Evolutionary conservation across 2,113 vertebrate genomes (phyloP).

Genomic region (Pionites leucogaster): DNA sequence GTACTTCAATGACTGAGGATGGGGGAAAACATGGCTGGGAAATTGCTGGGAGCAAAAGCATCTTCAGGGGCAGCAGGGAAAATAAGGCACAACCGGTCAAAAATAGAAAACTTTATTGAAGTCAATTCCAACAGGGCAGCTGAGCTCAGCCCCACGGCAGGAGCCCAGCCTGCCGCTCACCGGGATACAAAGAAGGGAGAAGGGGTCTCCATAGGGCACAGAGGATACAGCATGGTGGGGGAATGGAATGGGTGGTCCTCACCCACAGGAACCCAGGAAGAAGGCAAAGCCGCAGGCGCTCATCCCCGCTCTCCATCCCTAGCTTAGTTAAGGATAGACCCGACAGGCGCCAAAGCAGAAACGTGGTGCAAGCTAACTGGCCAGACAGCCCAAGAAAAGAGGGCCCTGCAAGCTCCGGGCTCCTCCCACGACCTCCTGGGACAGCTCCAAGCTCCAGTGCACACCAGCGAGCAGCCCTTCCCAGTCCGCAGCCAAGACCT

Average conservation of each 20-base stretch:
- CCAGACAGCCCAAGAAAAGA: background rate
- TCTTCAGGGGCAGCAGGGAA: slow-evolving; percentile 62
- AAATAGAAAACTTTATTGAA: slow-evolving; percentile 83
- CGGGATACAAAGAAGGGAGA: background rate
- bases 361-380: background rate
- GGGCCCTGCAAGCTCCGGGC: background rate
- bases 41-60: background rate
- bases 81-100: slow-evolving; percentile 76
- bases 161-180: slow-evolving; percentile 38
- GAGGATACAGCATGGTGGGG: background rate
- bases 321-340: slow-evolving; percentile 13
- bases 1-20: background rate
- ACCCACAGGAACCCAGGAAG: background rate
- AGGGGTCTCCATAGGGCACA: background rate
- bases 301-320: background rate
- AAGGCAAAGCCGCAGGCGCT: slow-evolving; percentile 20
- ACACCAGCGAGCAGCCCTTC: slow-evolving; percentile 19
- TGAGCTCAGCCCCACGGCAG: slow-evolving; percentile 37
- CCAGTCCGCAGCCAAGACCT: background rate
- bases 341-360: slow-evolving; percentile 51
- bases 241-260: slow-evolving; percentile 1
- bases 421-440: background rate
- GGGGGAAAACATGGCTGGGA: background rate
- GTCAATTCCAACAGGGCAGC: slow-evolving; percentile 44
- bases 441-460: slow-evolving; percentile 34